A percentile compares a stretch with the other conserved stretches of the same genome.
These are phyloP conservation scores for Silurus meridionalis DNA, from an alignment of 2,113 vertebrate genomes.

Conservation along the genomic window DNA sequence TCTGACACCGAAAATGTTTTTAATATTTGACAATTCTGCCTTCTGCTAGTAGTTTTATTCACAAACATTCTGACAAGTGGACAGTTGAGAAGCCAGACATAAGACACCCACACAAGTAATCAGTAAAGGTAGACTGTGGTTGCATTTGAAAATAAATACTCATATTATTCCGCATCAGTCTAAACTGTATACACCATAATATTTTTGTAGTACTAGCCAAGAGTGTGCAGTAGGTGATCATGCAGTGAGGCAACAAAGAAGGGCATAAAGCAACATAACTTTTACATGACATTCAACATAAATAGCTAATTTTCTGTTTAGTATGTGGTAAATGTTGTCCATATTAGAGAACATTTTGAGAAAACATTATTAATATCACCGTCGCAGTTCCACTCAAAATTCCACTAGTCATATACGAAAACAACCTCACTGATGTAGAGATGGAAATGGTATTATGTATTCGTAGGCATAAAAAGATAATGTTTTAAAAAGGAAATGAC, in stretches of 20 bases:
- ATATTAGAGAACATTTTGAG: neutral
- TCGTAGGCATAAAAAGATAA: neutral
- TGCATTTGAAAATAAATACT: neutral
- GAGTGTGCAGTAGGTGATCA: neutral
- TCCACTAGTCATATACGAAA: too few relatives aligned
- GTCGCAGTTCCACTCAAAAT: too few relatives aligned
- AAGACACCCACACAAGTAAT: slow-evolving; percentile 2
- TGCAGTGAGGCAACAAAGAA: neutral
- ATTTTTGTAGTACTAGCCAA: neutral
- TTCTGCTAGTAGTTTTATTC: slow-evolving; percentile 5
- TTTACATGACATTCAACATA: neutral
- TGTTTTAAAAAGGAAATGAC: neutral
- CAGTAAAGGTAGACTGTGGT: neutral
- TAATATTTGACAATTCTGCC: neutral
- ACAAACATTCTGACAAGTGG: neutral
- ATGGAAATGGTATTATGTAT: neutral
- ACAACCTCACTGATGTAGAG: too few relatives aligned
- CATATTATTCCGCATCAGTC: neutral
- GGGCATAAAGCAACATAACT: neutral
- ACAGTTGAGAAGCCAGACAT: neutral
- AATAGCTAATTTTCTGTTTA: neutral
- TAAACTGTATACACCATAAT: neutral
- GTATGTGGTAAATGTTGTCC: neutral
- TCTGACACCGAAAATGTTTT: neutral
- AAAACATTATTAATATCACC: neutral